Evolutionary conservation across 2,888 invertebrate genomes (phyloP), one percentile per base, ranked within the genome.

Genomic region (Electrophaes corylata): DNA sequence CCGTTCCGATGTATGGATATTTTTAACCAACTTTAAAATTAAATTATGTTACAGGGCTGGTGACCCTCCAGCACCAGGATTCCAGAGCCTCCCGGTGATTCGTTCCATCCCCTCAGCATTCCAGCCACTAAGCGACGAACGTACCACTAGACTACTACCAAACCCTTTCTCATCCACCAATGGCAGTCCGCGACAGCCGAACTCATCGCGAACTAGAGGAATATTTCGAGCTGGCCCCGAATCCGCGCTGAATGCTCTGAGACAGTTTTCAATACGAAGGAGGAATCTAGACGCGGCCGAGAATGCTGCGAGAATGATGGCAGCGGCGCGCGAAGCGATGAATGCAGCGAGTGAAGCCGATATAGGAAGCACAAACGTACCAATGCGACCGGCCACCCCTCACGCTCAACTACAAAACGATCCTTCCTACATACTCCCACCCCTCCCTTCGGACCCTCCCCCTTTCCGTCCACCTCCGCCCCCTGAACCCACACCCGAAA

Each of bases 31-130:
- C 10, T 29, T 29, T 29, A 29, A 10, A 29, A 29, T 10, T 29
- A 2, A 10, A 23, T 39, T 39, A 6, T 49, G 18, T 57, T 57
- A 14, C 45, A 57, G 56, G 19, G 18, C 56, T 20, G 20, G n/a
- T 11, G 50, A 50, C 14, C 11, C 56, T n/a, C 16, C 56, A 26
- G 40, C 10, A 33, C 33, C 51, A 12, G 55, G 35, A n/a, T 18
- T 49, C 6, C 53, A 37, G 11, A 16, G 31, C 10, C 29, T 46
- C 18, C 55, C 60, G 4, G 46, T 54, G 23, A 86, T 90, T 64
- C 86, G 88, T 37, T 87, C 89, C 6, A 76, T 85, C 60, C 77
- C 86, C 5, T 91, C 91, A 4, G 90, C 91, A 33, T 91, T 91
- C 66, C 88, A 88, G 58, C 91, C 88, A 1, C 62, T 91, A 2